phyloP scores from a whole-genome alignment of 2,888 invertebrate genomes.

The Altica lythri region DNA sequence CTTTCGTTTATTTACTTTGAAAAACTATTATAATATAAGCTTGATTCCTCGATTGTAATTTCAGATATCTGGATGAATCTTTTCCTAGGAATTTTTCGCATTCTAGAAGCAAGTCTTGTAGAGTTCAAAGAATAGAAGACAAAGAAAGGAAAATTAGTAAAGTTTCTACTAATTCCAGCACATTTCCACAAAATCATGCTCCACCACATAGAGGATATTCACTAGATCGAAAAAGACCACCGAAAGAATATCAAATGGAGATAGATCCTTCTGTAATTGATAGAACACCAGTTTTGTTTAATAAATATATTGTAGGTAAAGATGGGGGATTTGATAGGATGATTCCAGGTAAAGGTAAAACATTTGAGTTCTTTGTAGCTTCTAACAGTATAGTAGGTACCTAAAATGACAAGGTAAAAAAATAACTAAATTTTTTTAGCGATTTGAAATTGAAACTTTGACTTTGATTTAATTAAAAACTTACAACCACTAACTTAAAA shows the following conservation, averaged over 20 bases:
- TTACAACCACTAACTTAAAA: background rate
- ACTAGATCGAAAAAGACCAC: conserved; percentile 49
- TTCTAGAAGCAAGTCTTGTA: conserved; percentile 49
- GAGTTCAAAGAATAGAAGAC: conserved; percentile 49
- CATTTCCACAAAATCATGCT: conserved; percentile 15
- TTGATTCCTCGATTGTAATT: too few relatives aligned
- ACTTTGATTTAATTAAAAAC: conserved; percentile 6
- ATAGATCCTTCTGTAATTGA: conserved; percentile 54
- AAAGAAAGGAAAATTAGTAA: conserved; percentile 33
- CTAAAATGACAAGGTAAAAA: too few relatives aligned
- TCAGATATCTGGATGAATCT: conserved; percentile 51
- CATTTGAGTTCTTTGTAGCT: conserved; percentile 13
- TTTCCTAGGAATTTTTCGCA: conserved; percentile 40
- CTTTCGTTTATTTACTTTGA: too few relatives aligned
- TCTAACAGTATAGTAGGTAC: too few relatives aligned
- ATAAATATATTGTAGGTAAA: conserved; percentile 70
- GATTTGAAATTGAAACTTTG: too few relatives aligned
- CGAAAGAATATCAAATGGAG: conserved; percentile 50
- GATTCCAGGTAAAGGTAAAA: conserved; percentile 46
- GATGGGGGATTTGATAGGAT: conserved; percentile 51
- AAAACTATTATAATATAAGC: too few relatives aligned
- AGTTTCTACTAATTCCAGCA: conserved; percentile 36
- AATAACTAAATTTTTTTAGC: too few relatives aligned
- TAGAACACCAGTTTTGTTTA: conserved; percentile 69
- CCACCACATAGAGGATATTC: conserved; percentile 45